Conservation (phyloP, 2,797 vertebrate species). For the Acipenser oxyrinchus region DNA sequence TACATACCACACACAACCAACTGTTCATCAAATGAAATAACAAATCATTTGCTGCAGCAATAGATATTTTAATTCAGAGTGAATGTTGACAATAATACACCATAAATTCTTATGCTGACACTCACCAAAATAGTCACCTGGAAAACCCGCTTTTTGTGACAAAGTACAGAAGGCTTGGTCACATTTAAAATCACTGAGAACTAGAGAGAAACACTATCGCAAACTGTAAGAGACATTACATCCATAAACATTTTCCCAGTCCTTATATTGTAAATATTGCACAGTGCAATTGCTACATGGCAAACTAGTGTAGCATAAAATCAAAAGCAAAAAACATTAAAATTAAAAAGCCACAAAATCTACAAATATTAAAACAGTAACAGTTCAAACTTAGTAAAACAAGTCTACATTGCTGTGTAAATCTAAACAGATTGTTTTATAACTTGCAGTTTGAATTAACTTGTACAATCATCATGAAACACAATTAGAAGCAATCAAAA, state of each 20-base stretch:
- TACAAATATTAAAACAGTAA: conserved; percentile 88
- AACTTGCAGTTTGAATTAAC: conserved; percentile 97
- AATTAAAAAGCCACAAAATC: conserved; percentile 65
- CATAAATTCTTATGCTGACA: conserved; percentile 99
- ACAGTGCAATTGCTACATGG: conserved; percentile 99
- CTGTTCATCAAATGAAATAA: conserved; percentile 29
- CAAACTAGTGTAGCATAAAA: conserved; percentile 98
- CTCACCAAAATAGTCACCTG: conserved; percentile 99
- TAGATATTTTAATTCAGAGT: conserved; percentile 99
- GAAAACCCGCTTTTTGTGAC: conserved; percentile 99
- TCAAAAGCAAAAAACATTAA: conserved; percentile 68
- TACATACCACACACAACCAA: background rate
- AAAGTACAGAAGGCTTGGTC: conserved; percentile 99
- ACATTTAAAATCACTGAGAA: conserved; percentile 99
- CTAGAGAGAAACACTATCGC: conserved; percentile 99
- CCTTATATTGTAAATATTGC: conserved; percentile 99
- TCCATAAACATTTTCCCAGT: conserved; percentile 96
- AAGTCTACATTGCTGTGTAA: conserved; percentile 74
- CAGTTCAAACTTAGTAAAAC: conserved; percentile 79
- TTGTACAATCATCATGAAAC: conserved; percentile 69
- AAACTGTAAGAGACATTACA: conserved; percentile 99
- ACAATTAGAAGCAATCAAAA: conserved; percentile 52
- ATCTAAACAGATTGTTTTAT: conserved; percentile 81
- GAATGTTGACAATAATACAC: conserved; percentile 99
- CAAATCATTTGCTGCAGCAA: conserved; percentile 70